These are phyloP conservation scores for Nipponacmea schrenckii DNA, from an alignment of 2,888 invertebrate species.

Conservation along the genomic window DNA sequence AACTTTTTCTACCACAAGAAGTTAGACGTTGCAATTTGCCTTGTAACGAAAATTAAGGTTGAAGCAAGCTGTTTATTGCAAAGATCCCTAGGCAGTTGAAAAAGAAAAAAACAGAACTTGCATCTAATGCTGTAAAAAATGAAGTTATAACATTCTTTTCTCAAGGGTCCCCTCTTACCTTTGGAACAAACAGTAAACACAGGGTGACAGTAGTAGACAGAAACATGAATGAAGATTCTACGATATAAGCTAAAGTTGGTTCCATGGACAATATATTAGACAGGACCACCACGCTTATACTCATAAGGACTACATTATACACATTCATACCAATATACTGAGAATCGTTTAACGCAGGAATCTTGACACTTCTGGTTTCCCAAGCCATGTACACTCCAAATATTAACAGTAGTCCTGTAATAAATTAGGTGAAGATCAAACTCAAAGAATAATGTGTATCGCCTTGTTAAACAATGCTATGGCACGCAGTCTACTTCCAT, in stretches of 20 bases:
- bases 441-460: too few relatives aligned
- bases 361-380: slow-evolving; percentile 86
- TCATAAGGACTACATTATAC: slow-evolving; percentile 89
- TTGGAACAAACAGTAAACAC: slow-evolving; percentile 87
- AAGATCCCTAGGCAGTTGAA: too few relatives aligned
- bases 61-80: too few relatives aligned
- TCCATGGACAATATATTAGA: slow-evolving; percentile 86
- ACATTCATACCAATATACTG: slow-evolving; percentile 92
- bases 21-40: too few relatives aligned
- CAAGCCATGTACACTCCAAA: slow-evolving; percentile 96
- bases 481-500: too few relatives aligned
- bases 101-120: too few relatives aligned
- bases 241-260: slow-evolving; percentile 60
- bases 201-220: slow-evolving; percentile 87
- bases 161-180: slow-evolving; percentile 69
- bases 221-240: slow-evolving; percentile 84
- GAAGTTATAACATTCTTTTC: too few relatives aligned
- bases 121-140: too few relatives aligned
- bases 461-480: too few relatives aligned
- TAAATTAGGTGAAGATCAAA: neutral
- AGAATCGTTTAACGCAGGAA: slow-evolving; percentile 90
- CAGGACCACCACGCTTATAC: slow-evolving; percentile 85
- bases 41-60: too few relatives aligned
- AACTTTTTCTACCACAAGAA: too few relatives aligned
- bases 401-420: slow-evolving; percentile 79